Conservation (phyloP, 2,113 vertebrate genomes). For the Pelecanoides urinatrix region DNA sequence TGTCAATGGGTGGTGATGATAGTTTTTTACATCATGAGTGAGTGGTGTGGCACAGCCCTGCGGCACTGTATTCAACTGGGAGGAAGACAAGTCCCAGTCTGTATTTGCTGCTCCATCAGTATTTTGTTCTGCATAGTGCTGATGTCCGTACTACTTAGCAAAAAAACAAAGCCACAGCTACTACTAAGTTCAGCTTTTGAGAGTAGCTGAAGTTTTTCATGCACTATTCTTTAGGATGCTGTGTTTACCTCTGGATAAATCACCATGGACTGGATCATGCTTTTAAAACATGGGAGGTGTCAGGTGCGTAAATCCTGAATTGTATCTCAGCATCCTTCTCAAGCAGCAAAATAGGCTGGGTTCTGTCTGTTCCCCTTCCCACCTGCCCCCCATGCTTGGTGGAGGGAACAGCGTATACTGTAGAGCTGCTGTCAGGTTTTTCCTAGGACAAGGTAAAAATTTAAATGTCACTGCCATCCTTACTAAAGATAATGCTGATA, state of each 20-base stretch:
- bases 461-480: background rate
- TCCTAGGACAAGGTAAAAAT: background rate
- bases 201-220: background rate
- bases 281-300: background rate
- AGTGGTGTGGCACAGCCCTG: background rate
- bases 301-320: background rate
- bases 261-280: background rate
- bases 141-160: background rate
- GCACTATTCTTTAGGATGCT: background rate
- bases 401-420: background rate
- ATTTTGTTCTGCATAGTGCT: background rate
- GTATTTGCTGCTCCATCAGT: background rate
- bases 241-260: background rate
- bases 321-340: background rate
- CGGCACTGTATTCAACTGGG: background rate
- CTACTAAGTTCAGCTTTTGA: background rate
- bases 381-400: accelerated
- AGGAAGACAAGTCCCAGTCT: background rate
- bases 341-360: background rate
- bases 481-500: background rate
- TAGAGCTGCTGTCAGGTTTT: background rate
- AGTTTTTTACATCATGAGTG: background rate
- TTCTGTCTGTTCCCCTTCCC: background rate
- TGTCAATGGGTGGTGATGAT: background rate
- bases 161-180: background rate